These are phyloP conservation scores for Hephaestus fuliginosus DNA, from an alignment of 2,797 vertebrate species.

Conservation along the genomic window DNA sequence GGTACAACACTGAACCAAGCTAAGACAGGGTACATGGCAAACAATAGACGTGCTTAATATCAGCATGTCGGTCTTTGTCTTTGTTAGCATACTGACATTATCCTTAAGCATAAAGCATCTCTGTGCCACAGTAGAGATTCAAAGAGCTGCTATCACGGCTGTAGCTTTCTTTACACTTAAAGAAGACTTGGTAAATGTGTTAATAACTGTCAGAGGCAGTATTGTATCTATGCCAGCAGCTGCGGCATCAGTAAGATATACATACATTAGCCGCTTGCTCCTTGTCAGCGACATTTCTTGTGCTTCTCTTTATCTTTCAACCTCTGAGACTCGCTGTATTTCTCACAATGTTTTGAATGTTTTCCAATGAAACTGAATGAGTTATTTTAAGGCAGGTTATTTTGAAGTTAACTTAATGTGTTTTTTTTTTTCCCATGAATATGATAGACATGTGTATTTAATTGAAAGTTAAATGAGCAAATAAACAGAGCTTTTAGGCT, in stretches of 20 bases:
- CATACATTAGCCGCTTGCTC: neutral
- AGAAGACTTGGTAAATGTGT: neutral
- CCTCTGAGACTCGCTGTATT: neutral
- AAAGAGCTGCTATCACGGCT: neutral
- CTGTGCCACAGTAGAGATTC: neutral
- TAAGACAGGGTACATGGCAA: neutral
- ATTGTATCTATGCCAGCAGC: neutral
- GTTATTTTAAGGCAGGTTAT: neutral
- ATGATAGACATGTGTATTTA: neutral
- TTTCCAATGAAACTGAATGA: neutral
- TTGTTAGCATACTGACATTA: neutral
- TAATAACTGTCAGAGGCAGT: neutral
- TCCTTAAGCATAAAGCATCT: neutral
- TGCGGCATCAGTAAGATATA: neutral
- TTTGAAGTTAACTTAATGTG: neutral
- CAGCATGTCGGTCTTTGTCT: neutral
- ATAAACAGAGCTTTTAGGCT: constrained; percentile 5
- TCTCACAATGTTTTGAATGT: neutral
- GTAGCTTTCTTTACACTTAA: neutral
- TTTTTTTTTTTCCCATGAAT: neutral
- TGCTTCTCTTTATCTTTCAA: constrained; percentile 1
- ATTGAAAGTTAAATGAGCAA: neutral
- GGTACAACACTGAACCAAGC: neutral
- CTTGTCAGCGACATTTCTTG: neutral
- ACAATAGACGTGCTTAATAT: neutral